Base-by-base conservation (phyloP, 2,797 vertebrate species). In the Urophycis tenuis region DNA sequence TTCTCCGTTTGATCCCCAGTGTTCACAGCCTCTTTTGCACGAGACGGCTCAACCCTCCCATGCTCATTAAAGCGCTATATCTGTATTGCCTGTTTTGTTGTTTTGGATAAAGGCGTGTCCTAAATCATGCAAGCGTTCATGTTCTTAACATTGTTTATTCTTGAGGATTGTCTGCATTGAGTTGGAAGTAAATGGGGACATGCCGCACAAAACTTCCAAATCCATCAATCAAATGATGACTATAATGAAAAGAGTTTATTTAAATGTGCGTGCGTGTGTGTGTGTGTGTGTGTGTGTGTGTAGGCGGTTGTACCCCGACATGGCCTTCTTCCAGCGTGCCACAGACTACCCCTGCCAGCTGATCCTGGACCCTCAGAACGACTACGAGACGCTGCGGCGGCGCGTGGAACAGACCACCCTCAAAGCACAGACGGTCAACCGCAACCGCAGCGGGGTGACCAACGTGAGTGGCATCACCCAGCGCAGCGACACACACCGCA, bases 301-400 rank as follows among this genome's bases (percentile, higher is more conserved):
- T 81, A 99, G 98, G 90, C 93, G 98, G 80, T 85, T 99, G 73
- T 99, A 96, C 80, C 98, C 98, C 1, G 96, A 99, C 86, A 99
- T 99, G 92, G 97, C 97, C 0, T 99, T 99, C 86, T 99, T 99
- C 92, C 96, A 99, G 92, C 94, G 96, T 22, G 94, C 95, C 0
- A 99, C 98, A 0, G 96, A 97, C 0, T 98, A 97, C 84, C 97
- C 98, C 0, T 98, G 96, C 83, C 95, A 95, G 64, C 85, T 99
- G 1, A 98, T 99, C 88, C 87, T 99, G 85, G 97, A 99, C 82
- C 96, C 96, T 0, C 95, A 97, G 87, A 99, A 99, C 0, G 96
- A 99, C 71, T 98, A 97, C 0, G 98, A 99, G 92, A 99, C 98
- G 0, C 92, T 99, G 69, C 94, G 97, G 14, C 92, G 94, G 71